phyloP scores from a whole-genome alignment of 2,797 vertebrate species.

The Cygnus olor region DNA sequence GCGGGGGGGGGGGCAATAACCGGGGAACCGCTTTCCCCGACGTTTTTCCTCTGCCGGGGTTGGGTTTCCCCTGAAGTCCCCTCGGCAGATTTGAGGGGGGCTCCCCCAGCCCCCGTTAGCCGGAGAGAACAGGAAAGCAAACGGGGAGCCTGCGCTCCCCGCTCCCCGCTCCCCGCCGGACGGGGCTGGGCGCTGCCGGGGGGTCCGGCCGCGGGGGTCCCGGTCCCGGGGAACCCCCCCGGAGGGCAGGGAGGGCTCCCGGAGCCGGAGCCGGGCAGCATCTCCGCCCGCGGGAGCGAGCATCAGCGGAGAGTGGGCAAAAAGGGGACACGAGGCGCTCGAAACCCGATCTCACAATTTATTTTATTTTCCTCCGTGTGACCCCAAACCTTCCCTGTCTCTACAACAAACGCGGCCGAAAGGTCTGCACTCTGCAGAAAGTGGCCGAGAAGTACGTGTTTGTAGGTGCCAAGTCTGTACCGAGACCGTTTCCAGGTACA shows the following conservation, averaged over 20 bases:
- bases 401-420: neutral
- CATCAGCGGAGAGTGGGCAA: neutral
- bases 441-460: fast-evolving
- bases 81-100: neutral
- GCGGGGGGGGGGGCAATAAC: neutral
- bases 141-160: neutral
- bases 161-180: neutral
- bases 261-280: neutral
- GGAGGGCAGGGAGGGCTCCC: neutral
- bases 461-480: neutral
- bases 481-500: neutral
- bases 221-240: neutral
- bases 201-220: neutral
- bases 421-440: neutral
- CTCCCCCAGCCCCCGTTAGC: neutral
- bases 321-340: neutral
- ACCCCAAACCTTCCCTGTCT: neutral
- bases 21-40: neutral
- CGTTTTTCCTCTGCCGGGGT: neutral
- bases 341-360: neutral
- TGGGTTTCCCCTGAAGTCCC: neutral
- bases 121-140: neutral
- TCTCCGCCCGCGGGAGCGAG: neutral
- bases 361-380: neutral
- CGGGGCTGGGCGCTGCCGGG: neutral